These are phyloP conservation scores for Sylvilagus bachmani DNA, from an alignment of 2,113 vertebrate species.

Conservation along the genomic window DNA sequence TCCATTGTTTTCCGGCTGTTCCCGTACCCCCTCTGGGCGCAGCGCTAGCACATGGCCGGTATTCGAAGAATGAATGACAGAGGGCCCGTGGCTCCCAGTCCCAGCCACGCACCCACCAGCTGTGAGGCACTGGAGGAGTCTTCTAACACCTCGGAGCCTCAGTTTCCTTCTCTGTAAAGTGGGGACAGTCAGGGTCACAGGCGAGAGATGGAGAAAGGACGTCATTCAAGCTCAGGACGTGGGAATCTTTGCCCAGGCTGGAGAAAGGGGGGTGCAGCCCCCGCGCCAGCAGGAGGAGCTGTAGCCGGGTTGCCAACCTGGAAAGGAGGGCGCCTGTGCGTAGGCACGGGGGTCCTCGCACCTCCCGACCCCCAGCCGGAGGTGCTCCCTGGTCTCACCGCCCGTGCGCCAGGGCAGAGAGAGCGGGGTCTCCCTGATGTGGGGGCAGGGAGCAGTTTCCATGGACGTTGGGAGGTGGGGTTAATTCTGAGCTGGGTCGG, in stretches of 20 bases:
- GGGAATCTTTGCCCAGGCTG: background rate
- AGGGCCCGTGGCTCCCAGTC: background rate
- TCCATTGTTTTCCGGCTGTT: background rate
- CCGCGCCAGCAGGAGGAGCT: background rate
- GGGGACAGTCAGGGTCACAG: background rate
- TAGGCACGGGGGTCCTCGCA: background rate
- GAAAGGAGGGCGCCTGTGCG: background rate
- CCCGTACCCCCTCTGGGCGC: background rate
- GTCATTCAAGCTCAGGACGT: background rate
- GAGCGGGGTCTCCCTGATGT: background rate
- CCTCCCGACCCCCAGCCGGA: background rate
- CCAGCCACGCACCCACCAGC: background rate
- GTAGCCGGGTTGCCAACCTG: background rate
- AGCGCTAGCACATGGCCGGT: background rate
- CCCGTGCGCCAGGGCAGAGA: background rate
- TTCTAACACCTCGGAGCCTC: background rate
- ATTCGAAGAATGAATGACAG: background rate
- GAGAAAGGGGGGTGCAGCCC: background rate
- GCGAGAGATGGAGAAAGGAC: background rate
- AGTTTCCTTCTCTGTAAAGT: conserved; percentile 32
- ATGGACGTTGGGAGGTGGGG: background rate
- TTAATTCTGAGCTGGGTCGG: background rate
- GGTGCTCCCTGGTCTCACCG: no score
- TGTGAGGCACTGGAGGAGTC: background rate
- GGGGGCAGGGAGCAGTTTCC: background rate